Evolutionary conservation across 1,140 invertebrate genomes (phyloP), one percentile per base, ranked within the genome.

Genomic region (Harpegnathos saltator): DNA sequence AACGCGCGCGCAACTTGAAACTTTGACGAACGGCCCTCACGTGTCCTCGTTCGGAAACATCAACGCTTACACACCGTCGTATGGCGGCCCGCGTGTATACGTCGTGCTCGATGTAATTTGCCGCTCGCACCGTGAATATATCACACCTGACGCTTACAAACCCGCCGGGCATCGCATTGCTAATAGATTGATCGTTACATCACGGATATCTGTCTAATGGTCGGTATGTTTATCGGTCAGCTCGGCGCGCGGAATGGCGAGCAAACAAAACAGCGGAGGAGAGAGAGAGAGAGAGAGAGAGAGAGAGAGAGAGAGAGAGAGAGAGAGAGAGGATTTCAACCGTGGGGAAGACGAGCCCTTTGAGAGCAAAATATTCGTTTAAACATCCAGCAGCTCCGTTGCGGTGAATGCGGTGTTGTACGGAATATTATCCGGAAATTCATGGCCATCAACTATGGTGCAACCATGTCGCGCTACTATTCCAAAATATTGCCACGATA

Each of bases 41-140:
- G 38, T 44, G 38, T 44, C 0, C 0, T 11, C 38, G 38, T 44
- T 3, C 38, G 38, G 38, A 11, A 77, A 65, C 29, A 65, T 75
- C 52, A 75, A 15, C 62, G 48, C 54, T 38, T n/a, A n/a, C n/a
- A 77, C 48, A 66, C 54, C 19, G 44, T 15, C 24, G 19, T 44
- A 44, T 3, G 52, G n/a, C 68, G 9, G 19, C 19, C 33, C n/a
- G 29, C 24, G 29, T 54, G n/a, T 68, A n/a, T 66, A 9, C 26
- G 26, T 77, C 12, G 22, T 22, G 33, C n/a, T 38, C n/a, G 48
- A 24, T 38, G 48, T 54, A 77, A 77, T 77, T 77, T 66, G 74
- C 62, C 33, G 62, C 5, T 68, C 59, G 62, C 11, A 68, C 38
- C 52, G 29, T 4, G 48, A 77, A 77, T 77, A 77, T 68, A 77